Evolutionary conservation across 2,113 vertebrate species (phyloP).

Genomic region (Tragelaphus scriptus): DNA sequence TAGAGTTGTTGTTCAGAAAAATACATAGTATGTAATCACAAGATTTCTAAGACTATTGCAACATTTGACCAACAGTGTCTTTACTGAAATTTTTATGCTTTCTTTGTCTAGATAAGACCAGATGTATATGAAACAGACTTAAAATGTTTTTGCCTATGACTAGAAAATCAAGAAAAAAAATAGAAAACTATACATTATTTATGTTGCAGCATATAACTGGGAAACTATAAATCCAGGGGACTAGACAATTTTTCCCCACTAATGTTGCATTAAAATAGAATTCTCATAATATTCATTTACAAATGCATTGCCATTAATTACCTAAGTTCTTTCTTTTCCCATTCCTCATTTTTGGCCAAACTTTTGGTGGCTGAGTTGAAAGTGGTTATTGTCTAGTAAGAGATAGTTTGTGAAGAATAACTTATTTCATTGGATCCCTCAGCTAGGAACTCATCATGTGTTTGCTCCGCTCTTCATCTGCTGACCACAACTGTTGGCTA

Average conservation of each 20-base stretch:
- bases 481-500: neutral
- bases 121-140: constrained; percentile 21
- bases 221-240: neutral
- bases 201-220: neutral
- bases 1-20: neutral
- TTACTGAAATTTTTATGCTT: neutral
- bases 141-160: neutral
- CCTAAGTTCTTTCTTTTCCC: neutral
- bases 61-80: neutral
- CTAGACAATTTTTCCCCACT: neutral
- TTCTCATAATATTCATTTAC: neutral
- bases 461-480: neutral
- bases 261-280: neutral
- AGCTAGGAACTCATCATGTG: neutral
- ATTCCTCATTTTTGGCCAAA: neutral
- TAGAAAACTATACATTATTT: neutral
- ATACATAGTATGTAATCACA: neutral
- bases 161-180: constrained; percentile 13
- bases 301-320: neutral
- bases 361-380: neutral
- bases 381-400: neutral
- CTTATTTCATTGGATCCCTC: neutral
- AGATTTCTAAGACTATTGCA: neutral
- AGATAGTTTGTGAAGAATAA: neutral
- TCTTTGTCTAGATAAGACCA: neutral